Percentiles rank a stretch among this genome's conserved stretches.
Conservation (phyloP, 2,888 invertebrate species). For the Leptinotarsa juncta region DNA sequence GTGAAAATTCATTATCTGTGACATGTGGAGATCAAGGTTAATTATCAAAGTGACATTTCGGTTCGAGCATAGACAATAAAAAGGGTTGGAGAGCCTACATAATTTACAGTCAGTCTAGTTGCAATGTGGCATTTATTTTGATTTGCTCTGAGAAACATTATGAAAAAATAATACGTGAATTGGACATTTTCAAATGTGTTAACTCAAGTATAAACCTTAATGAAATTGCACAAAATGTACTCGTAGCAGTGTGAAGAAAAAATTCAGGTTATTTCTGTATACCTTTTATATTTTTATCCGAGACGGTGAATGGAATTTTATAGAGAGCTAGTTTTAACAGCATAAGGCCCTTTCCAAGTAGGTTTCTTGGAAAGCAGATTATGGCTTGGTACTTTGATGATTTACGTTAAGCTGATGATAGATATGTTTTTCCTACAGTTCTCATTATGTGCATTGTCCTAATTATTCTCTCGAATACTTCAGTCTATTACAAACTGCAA, state of each 20-base stretch:
- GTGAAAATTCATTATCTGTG: constrained; percentile 3
- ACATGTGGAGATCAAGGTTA: constrained; percentile 15
- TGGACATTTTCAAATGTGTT: background rate
- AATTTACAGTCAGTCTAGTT: constrained; percentile 6
- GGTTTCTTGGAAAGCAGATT: too few species aligned
- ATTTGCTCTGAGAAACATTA: constrained; percentile 5
- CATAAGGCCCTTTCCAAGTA: too few species aligned
- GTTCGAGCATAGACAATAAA: constrained; percentile 8
- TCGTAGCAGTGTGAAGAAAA: background rate
- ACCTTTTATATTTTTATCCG: too few species aligned
- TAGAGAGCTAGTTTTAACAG: too few species aligned
- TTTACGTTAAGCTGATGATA: too few species aligned
- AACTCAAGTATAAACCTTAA: constrained; percentile 5
- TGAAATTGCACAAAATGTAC: background rate
- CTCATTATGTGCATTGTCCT: too few species aligned
- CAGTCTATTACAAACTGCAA: too few species aligned
- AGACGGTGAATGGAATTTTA: too few species aligned
- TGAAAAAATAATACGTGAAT: constrained; percentile 8
- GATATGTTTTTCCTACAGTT: too few species aligned
- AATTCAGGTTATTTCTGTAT: too few species aligned
- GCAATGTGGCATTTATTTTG: constrained; percentile 16
- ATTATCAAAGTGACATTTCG: constrained; percentile 18
- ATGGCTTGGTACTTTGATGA: too few species aligned
- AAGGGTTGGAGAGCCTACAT: constrained; percentile 11
- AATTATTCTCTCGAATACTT: too few species aligned